Base-by-base conservation (phyloP, 2,888 invertebrate genomes). In the Timandra comae region DNA sequence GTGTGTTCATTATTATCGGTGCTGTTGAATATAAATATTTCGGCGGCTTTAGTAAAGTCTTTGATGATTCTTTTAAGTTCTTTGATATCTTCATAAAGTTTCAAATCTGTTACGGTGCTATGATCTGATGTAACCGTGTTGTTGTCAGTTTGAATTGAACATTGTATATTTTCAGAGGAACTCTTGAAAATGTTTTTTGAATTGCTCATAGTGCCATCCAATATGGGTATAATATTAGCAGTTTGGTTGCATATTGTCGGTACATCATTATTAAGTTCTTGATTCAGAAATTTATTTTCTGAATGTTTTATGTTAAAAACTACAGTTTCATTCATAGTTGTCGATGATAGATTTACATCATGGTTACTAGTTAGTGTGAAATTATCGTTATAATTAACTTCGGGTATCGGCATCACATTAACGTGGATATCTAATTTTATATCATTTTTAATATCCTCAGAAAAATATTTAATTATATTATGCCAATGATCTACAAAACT, bases 341-440 rank as follows among this genome's bases (percentile, higher is more conserved):
- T 34, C 31, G 30, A 23, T 7, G 27, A 23, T 16, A 6, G 10
- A 9, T 23, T 29, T 3, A 45, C 7, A 13, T 40, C 21, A 1
- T 34, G 19, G n/a, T 3, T 25, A 22, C 40, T 46, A 12, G 27
- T 38, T n/a, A 19, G 24, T 16, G 46, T 44, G 16, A 28, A 38
- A 35, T 38, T 43, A 12, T 41, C 36, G 28, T 29, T 30, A 11
- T 38, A 39, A 24, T 42, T 39, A 4, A 30, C 31, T 8, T 49
- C 35, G 32, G 34, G 30, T 1, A 38, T 35, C 16, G 77, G 70
- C 27, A 52, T 50, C 0, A 77, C 43, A 36, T 72, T 77, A 3
- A 81, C 51, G 26, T 66, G 61, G 38, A 81, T 51, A 39, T 80
- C 69, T 25, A 80, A 35, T 41, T 69, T 68, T 7, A 78, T 51